Base-by-base conservation (phyloP, 2,113 vertebrate species). In the Pyrgilauda ruficollis region DNA sequence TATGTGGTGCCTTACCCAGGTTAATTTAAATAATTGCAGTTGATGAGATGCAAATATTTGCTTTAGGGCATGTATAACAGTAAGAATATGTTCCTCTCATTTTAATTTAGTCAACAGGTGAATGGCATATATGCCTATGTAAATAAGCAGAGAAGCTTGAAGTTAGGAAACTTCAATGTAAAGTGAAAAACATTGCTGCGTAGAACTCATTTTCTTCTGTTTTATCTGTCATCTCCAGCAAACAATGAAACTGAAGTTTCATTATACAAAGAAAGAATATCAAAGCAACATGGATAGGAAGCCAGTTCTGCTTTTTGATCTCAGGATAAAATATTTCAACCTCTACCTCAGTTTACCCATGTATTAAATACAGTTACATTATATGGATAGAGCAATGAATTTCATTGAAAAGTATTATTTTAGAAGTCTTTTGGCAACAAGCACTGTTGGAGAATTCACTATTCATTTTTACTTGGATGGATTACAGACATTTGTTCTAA, bases 21-120 rank as follows among this genome's bases (percentile, higher is more conserved):
- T 26, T 78, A 78, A 78, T 49, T 86, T 81, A 55, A 94, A 75
- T 84, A 78, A 81, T 30, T 86, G 46, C 72, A 86, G 68, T 41
- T 53, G 50, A 77, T 93, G 72, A 80, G 63, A 80, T 80, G 47
- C 59, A 86, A 81, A 66, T 85, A 91, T 66, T 93, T 94, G 67
- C 82, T 93, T 79, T 79, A 79, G 77, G 50, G 39, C 68, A 67
- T 59, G 27, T 73, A 28, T 66, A 76, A 53, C 50, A 76, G 41
- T 94, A 72, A 74, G 28, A 79, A 22, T 79, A 77, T 58, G 61
- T 74, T 96, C 46, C 16, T 85, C 55, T 85, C 39, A 53, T 79
- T 94, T 89, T 88, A 77, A 86, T 77, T 83, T 84, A 92, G 35
- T 64, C 93, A 95, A 93, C 86, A 97, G 86, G 94, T 96, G 55